These are phyloP conservation scores for Glandiceps talaboti DNA, from an alignment of 53 echinoderm and acorn worm species.

Conservation along the genomic window DNA sequence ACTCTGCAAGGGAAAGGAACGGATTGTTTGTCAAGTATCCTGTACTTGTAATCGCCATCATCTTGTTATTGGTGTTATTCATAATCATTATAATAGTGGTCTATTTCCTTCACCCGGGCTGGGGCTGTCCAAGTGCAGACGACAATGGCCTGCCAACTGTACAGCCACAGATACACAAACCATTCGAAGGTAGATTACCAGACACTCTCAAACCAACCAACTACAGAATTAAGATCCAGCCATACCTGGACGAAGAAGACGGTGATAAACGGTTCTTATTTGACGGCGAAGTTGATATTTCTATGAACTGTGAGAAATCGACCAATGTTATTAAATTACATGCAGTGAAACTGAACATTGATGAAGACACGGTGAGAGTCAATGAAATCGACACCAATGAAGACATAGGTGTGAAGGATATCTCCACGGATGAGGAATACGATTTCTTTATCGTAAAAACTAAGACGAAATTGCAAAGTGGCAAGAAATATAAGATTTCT, in stretches of 20 bases:
- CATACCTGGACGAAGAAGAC: not conserved
- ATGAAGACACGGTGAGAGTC: not conserved
- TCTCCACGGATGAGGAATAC: not conserved
- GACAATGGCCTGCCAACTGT: not conserved
- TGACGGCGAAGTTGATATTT: not conserved
- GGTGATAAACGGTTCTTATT: not conserved
- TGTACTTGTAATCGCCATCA: not conserved
- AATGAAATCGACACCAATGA: not conserved
- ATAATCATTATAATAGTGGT: not conserved
- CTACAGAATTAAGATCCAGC: not conserved
- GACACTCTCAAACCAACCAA: not conserved
- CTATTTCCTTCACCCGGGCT: not conserved
- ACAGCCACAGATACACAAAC: not conserved
- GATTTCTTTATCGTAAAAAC: not conserved
- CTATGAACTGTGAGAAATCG: not conserved
- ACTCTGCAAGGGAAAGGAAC: no score
- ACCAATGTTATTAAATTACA: not conserved
- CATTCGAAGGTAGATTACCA: not conserved
- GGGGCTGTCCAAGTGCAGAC: no score
- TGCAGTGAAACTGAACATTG: not conserved
- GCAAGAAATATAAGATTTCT: not conserved
- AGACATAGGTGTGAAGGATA: not conserved
- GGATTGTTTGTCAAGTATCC: not conserved
- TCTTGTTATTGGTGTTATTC: not conserved
- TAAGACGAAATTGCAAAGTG: not conserved